Evolutionary conservation across 2,113 vertebrate species (phyloP), one percentile per base, ranked within the genome.

Genomic region (Pitta sordida): DNA sequence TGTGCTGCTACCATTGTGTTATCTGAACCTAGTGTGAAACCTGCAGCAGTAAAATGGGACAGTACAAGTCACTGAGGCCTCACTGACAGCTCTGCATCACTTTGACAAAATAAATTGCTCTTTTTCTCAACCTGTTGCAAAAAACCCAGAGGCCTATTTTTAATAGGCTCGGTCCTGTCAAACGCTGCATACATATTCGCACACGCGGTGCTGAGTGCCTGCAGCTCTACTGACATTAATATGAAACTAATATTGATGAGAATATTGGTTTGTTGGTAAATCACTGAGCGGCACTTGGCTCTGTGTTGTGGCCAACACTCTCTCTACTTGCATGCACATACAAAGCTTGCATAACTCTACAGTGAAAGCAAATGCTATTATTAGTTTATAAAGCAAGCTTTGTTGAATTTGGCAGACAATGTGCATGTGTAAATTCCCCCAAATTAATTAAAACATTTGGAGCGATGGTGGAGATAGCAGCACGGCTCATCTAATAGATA

Each of bases 371-470:
- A 95, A 83, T 90, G 95, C 93, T 95, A 95, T 96, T 95, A 93
- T 94, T 96, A 96, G 95, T 96, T 95, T 92, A 86, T 94, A 96
- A 95, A 91, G 90, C 90, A 65, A 92, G 78, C 83, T 86, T 52
- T 94, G 94, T 94, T 96, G 91, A 87, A 90, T 77, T 83, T 96
- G 95, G 94, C 96, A 96, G 78, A 36, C 55, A 59, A 43, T 0
- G 0, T 88, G 51, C 81, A 93, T 83, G 84, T 91, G 93, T 94
- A 95, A 96, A 96, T 96, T 95, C 94, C 94, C 94, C 93, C 94
- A 95, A 96, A 96, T 95, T 94, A 96, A 96, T 96, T 92, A 92
- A 96, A 96, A 94, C 87, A 9, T 95, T 96, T 91, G 89, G 78
- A 59, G 71, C 16, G 91, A 96, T 96, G 91, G 75, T 80, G 67